Percentiles rank a stretch among this genome's conserved stretches.
Evolutionary conservation across 2,888 invertebrate genomes (phyloP).

Genomic region (Panopea generosa): DNA sequence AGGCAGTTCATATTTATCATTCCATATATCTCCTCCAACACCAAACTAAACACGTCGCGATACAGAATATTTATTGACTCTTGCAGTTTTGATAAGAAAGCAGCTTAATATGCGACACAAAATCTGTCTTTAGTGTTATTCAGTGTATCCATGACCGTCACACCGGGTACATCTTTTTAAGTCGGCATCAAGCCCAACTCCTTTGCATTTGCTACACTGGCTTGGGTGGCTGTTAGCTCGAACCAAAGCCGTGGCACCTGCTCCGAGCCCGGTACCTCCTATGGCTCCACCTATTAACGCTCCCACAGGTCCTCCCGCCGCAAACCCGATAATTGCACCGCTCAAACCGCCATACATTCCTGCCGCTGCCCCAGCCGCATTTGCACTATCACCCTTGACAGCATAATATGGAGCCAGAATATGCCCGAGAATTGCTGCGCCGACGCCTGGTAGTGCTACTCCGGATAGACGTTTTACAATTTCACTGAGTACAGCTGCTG

Average conservation of each 20-base stretch:
- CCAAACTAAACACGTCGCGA: too few relatives aligned
- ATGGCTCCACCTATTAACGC: constrained; percentile 5
- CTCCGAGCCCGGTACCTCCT: constrained; percentile 5
- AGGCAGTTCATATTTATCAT: too few relatives aligned
- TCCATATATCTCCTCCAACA: too few relatives aligned
- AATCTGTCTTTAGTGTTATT: too few relatives aligned
- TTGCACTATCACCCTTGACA: constrained; percentile 8
- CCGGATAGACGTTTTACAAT: constrained; percentile 1
- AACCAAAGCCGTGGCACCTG: background rate
- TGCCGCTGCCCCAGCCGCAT: background rate
- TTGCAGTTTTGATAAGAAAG: too few relatives aligned
- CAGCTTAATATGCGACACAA: too few relatives aligned
- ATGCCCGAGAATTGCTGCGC: constrained; percentile 5
- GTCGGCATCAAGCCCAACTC: background rate
- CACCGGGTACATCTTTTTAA: background rate
- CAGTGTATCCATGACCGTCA: too few relatives aligned
- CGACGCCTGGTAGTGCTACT: constrained; percentile 1
- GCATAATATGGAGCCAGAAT: constrained; percentile 15
- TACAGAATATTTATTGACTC: too few relatives aligned
- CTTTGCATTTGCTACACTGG: background rate
- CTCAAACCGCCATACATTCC: constrained; percentile 14
- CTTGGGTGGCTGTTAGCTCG: background rate
- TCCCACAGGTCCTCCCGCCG: constrained; percentile 10
- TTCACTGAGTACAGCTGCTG: constrained; percentile 3
- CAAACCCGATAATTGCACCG: constrained; percentile 7